Evolutionary conservation across 2,888 invertebrate genomes (phyloP).

Genomic region (Drosophila crucigera): DNA sequence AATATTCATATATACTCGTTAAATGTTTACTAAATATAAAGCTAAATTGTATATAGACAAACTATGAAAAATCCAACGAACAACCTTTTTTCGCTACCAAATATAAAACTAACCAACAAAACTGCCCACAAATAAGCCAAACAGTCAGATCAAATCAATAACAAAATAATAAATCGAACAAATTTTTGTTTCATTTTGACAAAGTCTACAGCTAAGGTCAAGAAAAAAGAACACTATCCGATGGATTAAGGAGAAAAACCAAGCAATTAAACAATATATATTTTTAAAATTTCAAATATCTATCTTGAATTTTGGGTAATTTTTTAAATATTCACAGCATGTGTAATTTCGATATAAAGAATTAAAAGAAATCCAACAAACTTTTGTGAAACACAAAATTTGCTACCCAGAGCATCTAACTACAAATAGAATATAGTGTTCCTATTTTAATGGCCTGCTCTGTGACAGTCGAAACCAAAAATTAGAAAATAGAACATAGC

Average conservation of each 20-base stretch:
- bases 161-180: slow-evolving; percentile 18
- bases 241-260: too few species aligned
- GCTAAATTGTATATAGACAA: slow-evolving; percentile 70
- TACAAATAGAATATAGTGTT: background rate
- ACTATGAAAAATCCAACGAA: slow-evolving; percentile 74
- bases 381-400: background rate
- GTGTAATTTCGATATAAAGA: background rate
- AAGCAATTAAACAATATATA: background rate
- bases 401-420: background rate
- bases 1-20: slow-evolving; percentile 27
- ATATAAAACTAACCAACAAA: slow-evolving; percentile 34
- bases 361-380: background rate
- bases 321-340: background rate
- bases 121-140: slow-evolving; percentile 43
- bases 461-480: slow-evolving; percentile 11
- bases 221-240: slow-evolving; percentile 12
- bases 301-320: background rate
- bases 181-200: slow-evolving; percentile 14
- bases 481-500: slow-evolving; percentile 17
- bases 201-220: slow-evolving; percentile 28
- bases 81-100: slow-evolving; percentile 79
- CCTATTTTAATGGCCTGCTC: slow-evolving; percentile 30
- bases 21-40: slow-evolving; percentile 59
- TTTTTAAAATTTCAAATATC: background rate
- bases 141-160: slow-evolving; percentile 46